These are phyloP conservation scores for Actinostola sp. DNA, from an alignment of 92 coral and sea anemone species.

Conservation along the genomic window DNA sequence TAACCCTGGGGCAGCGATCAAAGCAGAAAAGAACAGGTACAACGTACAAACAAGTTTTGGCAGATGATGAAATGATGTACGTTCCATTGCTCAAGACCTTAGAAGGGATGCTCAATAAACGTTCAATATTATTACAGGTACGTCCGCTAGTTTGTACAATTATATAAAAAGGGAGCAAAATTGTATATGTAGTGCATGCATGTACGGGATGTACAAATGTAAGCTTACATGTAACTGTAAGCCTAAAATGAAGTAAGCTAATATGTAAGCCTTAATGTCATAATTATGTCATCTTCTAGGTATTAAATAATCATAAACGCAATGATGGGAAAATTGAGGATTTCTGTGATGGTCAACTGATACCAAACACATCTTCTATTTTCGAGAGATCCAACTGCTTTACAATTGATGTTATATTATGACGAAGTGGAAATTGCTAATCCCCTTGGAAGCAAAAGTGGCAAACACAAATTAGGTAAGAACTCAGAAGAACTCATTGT, in stretches of 20 bases:
- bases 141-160: no score
- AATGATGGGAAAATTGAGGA: slow-evolving; percentile 54
- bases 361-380: slow-evolving; percentile 57
- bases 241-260: no score
- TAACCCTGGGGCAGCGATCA: slow-evolving; percentile 44
- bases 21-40: slow-evolving; percentile 33
- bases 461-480: slow-evolving; percentile 67
- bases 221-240: no score
- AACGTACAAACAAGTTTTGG: slow-evolving; percentile 47
- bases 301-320: slow-evolving; percentile 49
- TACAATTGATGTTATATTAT: slow-evolving; percentile 68
- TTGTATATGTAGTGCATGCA: no score
- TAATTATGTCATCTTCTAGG: no score
- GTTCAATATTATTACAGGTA: slow-evolving; percentile 28
- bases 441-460: slow-evolving; percentile 62
- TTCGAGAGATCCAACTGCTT: slow-evolving; percentile 53
- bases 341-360: slow-evolving; percentile 61
- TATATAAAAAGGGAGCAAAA: no score
- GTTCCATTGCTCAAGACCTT: slow-evolving; percentile 51
- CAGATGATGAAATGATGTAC: slow-evolving; percentile 50
- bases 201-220: no score
- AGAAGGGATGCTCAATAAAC: slow-evolving; percentile 31
- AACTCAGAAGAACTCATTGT: no score
- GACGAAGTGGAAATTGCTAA: slow-evolving; percentile 69
- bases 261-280: no score